Evolutionary conservation across 2,888 invertebrate species (phyloP), one percentile per base, ranked within the genome.

Genomic region (Morpho achilles): DNA sequence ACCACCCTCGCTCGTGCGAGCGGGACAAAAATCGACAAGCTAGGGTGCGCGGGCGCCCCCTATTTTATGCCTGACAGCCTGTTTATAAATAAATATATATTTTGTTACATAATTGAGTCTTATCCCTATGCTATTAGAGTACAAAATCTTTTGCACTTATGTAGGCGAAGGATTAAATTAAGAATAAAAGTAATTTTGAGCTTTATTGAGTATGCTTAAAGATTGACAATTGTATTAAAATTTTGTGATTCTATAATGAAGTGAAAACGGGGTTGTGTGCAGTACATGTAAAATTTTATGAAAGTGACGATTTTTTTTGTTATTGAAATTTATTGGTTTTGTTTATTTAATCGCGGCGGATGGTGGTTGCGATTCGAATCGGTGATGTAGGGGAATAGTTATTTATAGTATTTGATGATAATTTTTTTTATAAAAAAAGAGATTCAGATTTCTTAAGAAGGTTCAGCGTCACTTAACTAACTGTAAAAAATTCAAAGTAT

Each of bases 11-110:
- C 58, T 56, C 51, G 62, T 54, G 59, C 47, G 65, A 65, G 52
- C 52, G 64, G 61, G 65, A 66, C 54, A 62, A 62, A 66, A 60
- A 59, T 55, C 42, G 45, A 53, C 40, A 22, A 39, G 52, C 58
- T 69, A 59, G 73, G 74, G 73, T 71, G 74, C 74, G 74, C 73
- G 62, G 67, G 75, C 74, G 75, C 68, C 68, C 71, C 70, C 61
- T 53, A 56, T 63, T 64, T 62, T 49, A 64, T 58, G 66, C 66
- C 48, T 58, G 55, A 56, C 59, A 59, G 58, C 56, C 58, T 56
- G 55, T 62, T 55, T 65, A 62, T 64, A 65, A 65, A 62, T 64
- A 64, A 50, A 16, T 52, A 53, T 45, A 32, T 45, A 48, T 23
- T 6, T 23, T 45, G 47, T 9, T 32, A 23, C 10, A 16, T 8